Evolutionary conservation across 2,797 vertebrate genomes (phyloP).

Genomic region (Loriculus beryllinus): DNA sequence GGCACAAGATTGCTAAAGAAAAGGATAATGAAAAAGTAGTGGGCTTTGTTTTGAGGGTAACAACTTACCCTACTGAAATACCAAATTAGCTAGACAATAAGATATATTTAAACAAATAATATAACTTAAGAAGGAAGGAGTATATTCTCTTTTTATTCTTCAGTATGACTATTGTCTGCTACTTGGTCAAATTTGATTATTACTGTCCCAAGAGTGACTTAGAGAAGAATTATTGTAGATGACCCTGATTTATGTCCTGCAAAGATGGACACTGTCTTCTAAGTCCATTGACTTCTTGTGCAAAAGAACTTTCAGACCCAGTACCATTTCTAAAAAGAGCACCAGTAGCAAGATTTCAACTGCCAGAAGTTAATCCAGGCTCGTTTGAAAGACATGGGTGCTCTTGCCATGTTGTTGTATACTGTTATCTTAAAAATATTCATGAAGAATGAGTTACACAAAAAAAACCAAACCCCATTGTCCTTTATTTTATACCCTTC

Average conservation of each 20-base stretch:
- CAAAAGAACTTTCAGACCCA: not conserved
- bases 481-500: not conserved
- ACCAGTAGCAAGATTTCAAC: not conserved
- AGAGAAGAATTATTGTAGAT: not conserved
- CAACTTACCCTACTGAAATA: not conserved
- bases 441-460: not conserved
- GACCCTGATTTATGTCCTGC: not conserved
- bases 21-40: not conserved
- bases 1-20: not conserved
- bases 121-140: not conserved
- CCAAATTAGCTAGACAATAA: not conserved
- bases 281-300: not conserved
- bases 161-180: not conserved
- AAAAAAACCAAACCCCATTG: no score
- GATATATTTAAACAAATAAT: not conserved
- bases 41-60: rapidly evolving
- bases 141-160: not conserved
- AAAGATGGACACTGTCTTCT: not conserved
- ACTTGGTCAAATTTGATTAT: not conserved
- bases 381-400: not conserved
- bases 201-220: not conserved
- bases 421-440: not conserved
- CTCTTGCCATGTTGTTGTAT: not conserved
- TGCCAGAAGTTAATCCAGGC: not conserved
- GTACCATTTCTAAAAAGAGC: not conserved